Conservation (phyloP, 2,113 vertebrate species). For the Syngnathus typhle region DNA sequence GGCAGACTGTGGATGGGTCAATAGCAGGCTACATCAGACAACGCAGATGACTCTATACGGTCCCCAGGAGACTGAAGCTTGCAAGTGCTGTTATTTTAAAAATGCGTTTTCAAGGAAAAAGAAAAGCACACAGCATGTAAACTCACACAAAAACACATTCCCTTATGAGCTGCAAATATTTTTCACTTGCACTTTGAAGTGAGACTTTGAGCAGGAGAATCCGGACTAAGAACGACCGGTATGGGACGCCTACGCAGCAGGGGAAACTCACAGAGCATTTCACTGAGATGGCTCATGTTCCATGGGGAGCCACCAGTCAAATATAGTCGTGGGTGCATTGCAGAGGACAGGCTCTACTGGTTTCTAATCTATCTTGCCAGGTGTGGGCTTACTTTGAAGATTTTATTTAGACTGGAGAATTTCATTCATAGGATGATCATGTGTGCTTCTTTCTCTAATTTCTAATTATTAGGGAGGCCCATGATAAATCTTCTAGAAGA, state of each 20-base stretch:
- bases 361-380: background rate
- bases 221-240: slow-evolving; percentile 41
- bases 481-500: too few species aligned
- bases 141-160: slow-evolving; percentile 26
- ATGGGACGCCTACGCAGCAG: slow-evolving; percentile 40
- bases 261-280: slow-evolving; percentile 34
- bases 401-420: background rate
- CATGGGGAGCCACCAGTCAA: slow-evolving; percentile 41
- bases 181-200: slow-evolving; percentile 48
- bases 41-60: slow-evolving; percentile 56
- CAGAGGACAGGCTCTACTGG: slow-evolving; percentile 16
- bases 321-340: slow-evolving; percentile 57
- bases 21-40: slow-evolving; percentile 53
- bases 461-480: too few species aligned
- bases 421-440: background rate
- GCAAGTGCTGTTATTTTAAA: slow-evolving; percentile 47
- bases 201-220: slow-evolving; percentile 45
- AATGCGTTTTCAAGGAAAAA: slow-evolving; percentile 25
- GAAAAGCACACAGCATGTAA: slow-evolving; percentile 18
- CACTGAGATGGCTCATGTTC: slow-evolving; percentile 52
- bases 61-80: slow-evolving; percentile 25
- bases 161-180: slow-evolving; percentile 43
- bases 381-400: background rate
- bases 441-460: background rate
- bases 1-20: slow-evolving; percentile 50